phyloP scores from a whole-genome alignment of 2,888 invertebrate species.

The Euclidia mi region DNA sequence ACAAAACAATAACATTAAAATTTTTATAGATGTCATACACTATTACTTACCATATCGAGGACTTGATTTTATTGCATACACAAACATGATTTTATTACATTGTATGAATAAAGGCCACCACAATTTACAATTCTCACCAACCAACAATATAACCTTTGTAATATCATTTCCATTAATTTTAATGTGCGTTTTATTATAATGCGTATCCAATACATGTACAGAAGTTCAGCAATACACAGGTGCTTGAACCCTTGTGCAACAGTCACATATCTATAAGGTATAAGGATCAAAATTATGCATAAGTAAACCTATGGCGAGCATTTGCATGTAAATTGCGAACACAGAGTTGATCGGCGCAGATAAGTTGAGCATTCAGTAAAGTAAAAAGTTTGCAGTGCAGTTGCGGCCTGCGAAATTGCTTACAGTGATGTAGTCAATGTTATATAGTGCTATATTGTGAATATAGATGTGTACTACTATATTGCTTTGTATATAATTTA shows the following conservation, averaged over 20 bases:
- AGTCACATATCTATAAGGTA: constrained; percentile 13
- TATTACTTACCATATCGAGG: no score
- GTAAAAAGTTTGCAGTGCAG: no score
- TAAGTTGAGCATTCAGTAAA: constrained; percentile 2
- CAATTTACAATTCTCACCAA: no score
- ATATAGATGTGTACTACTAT: no score
- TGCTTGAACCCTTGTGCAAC: not conserved
- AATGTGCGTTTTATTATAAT: not conserved
- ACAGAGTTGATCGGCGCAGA: constrained; percentile 2
- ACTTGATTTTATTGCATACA: no score
- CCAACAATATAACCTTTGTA: not conserved
- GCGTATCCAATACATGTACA: not conserved
- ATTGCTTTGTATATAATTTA: no score
- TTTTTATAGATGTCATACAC: no score
- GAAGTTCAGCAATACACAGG: constrained; percentile 6
- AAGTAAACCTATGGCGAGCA: constrained; percentile 14
- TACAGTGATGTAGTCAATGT: not conserved
- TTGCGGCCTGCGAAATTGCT: no score
- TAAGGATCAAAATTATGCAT: constrained; percentile 17
- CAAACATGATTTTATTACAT: no score
- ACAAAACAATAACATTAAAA: no score
- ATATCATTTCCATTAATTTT: not conserved
- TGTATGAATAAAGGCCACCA: no score
- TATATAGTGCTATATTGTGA: constrained; percentile 1
- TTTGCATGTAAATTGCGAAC: constrained; percentile 34